Evolutionary conservation across 92 coral and sea anemone species (phyloP).

Genomic region (Micromussa lordhowensis): DNA sequence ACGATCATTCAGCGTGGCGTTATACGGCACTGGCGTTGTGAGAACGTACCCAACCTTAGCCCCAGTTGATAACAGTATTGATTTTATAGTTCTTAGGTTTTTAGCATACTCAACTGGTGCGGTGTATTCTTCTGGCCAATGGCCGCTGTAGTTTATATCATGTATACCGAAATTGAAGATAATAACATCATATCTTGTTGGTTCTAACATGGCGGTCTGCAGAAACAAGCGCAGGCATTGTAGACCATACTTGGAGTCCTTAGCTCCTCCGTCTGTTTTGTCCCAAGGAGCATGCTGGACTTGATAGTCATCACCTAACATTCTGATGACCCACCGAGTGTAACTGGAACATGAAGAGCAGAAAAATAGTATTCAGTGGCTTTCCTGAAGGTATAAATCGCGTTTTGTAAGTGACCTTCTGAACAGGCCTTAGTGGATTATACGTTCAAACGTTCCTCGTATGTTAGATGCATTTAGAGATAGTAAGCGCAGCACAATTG

Average conservation of each 20-base stretch:
- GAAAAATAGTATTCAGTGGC: neutral
- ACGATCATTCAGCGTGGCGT: slow-evolving; percentile 48
- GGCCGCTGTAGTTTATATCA: slow-evolving; percentile 66
- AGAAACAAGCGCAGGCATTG: slow-evolving; percentile 68
- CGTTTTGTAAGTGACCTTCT: neutral
- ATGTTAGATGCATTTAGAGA: too few relatives aligned
- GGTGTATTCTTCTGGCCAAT: slow-evolving; percentile 68
- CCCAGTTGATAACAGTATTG: slow-evolving; percentile 52
- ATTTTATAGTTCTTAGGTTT: slow-evolving; percentile 54
- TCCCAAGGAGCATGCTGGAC: slow-evolving; percentile 94
- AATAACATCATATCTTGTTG: slow-evolving; percentile 69
- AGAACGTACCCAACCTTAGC: slow-evolving; percentile 69
- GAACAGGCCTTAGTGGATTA: too few relatives aligned
- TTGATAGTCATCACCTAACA: slow-evolving; percentile 59
- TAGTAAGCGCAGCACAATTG: too few relatives aligned
- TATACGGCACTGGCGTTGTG: slow-evolving; percentile 77
- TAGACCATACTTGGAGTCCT: slow-evolving; percentile 84
- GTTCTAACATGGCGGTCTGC: slow-evolving; percentile 54
- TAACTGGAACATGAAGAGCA: slow-evolving; percentile 52
- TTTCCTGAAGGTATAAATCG: too few relatives aligned
- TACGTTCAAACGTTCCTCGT: too few relatives aligned
- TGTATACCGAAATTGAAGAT: slow-evolving; percentile 89
- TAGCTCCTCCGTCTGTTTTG: slow-evolving; percentile 80
- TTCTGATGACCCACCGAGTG: slow-evolving; percentile 47
- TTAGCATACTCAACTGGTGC: slow-evolving; percentile 52